Evolutionary conservation across 1,140 invertebrate species (phyloP).

Genomic region (Lucilia cuprina): DNA sequence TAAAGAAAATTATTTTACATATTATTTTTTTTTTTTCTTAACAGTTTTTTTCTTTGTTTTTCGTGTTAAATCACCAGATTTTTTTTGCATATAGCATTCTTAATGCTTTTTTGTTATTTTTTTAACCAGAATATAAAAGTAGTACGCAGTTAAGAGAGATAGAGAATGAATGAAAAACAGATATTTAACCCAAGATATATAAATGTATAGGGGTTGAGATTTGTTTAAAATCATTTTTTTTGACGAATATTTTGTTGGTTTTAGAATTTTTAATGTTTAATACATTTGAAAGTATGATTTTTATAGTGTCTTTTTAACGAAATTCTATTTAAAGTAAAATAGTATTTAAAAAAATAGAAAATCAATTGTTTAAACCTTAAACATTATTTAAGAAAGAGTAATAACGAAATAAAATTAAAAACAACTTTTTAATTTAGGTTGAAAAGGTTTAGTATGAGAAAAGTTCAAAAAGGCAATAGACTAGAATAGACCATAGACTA

Average conservation of each 20-base stretch:
- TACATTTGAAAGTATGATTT: background rate
- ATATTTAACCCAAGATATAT: conserved; percentile 9
- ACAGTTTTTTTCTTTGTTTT: background rate
- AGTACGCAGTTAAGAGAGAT: background rate
- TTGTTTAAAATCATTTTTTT: background rate
- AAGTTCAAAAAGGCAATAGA: too few species aligned
- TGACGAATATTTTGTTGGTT: background rate
- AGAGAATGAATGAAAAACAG: background rate
- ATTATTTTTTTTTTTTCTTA: background rate
- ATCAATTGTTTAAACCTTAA: too few species aligned
- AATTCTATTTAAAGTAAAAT: background rate
- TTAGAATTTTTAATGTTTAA: background rate
- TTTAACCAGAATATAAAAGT: too few species aligned
- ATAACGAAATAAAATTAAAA: too few species aligned
- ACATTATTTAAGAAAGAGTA: too few species aligned
- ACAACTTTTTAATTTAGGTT: too few species aligned
- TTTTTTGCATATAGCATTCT: background rate
- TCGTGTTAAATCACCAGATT: background rate
- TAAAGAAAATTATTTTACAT: background rate
- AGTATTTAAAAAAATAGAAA: too few species aligned
- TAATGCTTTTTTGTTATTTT: background rate
- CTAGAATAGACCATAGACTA: too few species aligned
- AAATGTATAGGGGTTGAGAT: background rate
- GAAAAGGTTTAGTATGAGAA: too few species aligned
- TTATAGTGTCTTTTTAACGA: background rate